Percentiles rank a stretch among this genome's conserved stretches.
Conservation (phyloP, 2,888 invertebrate genomes). For the Elegia similella region DNA sequence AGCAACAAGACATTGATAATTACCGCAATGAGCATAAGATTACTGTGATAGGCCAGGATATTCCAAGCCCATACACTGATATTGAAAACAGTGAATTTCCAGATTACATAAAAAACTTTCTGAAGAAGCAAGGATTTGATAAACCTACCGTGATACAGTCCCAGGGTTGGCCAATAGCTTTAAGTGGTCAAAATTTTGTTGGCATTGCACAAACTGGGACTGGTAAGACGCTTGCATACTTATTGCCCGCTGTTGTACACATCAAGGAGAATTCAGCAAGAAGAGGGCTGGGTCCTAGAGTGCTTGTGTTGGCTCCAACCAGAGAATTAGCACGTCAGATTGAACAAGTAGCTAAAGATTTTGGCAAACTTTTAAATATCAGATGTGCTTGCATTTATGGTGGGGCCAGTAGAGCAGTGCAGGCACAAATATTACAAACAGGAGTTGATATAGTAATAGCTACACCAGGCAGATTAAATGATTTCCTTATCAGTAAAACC, state of each 20-base stretch:
- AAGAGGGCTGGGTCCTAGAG: constrained; percentile 90
- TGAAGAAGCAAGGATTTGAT: constrained; percentile 83
- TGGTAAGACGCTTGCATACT: constrained; percentile 89
- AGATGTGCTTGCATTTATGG: constrained; percentile 93
- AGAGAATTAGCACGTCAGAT: constrained; percentile 90
- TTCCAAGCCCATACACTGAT: constrained; percentile 88
- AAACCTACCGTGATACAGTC: constrained; percentile 92
- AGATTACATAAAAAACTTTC: constrained; percentile 84
- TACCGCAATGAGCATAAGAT: constrained; percentile 86
- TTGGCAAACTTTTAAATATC: constrained; percentile 86
- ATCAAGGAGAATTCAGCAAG: constrained; percentile 87
- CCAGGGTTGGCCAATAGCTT: constrained; percentile 91
- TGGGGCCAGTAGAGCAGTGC: constrained; percentile 87
- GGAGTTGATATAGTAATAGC: constrained; percentile 94
- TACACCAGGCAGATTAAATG: constrained; percentile 92
- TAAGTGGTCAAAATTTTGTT: constrained; percentile 90
- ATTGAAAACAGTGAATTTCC: constrained; percentile 90
- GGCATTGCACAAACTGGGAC: constrained; percentile 93
- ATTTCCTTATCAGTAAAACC: constrained; percentile 88
- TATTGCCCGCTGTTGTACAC: constrained; percentile 91
- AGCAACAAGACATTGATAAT: constrained; percentile 78
- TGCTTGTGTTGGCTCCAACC: constrained; percentile 89
- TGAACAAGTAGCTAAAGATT: constrained; percentile 88
- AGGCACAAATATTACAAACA: constrained; percentile 83
- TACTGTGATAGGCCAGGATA: constrained; percentile 85